Evolutionary conservation across 2,113 vertebrate species (phyloP), one percentile per base, ranked within the genome.

Genomic region (Notarius lentiginosus): DNA sequence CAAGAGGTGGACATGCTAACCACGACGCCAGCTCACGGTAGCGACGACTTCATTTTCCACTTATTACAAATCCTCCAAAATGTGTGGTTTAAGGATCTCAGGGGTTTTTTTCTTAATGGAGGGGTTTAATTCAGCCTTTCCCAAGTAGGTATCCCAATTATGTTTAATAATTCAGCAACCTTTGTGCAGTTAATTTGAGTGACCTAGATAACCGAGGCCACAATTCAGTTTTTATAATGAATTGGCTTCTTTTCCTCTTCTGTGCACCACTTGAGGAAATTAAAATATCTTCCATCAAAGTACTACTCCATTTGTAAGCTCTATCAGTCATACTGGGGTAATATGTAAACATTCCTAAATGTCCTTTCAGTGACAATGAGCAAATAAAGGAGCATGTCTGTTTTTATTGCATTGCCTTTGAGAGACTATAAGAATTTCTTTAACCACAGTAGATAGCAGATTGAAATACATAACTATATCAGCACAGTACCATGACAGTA

Each of bases 141-240:
- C 91, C 88, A 93, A 87, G 91, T 90, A 92, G 92, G 90, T 93
- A 89, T 91, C 84, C 91, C 90, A 93, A 93, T 95, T 92, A 93
- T 86, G 86, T 79, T 93, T 91, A 95, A 95, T 95, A 94, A 95
- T 93, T 95, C 91, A 94, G 88, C 49, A 82, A 90, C 92, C 91
- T 93, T 93, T 91, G 91, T 91, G 90, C 90, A 91, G 92, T 94
- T 93, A 93, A 89, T 92, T 91, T 66, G 86, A 90, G 89, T 94
- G 94, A 94, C 93, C 94, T 93, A 94, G 86, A 94, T 94, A 93
- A 86, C 87, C 86, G 65, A 81, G 86, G 58, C 65, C 80, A 82
- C 47, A 90, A 83, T 88, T 85, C 80, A 86, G 24, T 76, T 91
- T 89, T 91, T 92, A 90, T 91, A 91, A 93, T 93, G 89, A 94